Evolutionary conservation across 2,797 vertebrate genomes (phyloP).

Genomic region (Mormyrus hasselquistii): DNA sequence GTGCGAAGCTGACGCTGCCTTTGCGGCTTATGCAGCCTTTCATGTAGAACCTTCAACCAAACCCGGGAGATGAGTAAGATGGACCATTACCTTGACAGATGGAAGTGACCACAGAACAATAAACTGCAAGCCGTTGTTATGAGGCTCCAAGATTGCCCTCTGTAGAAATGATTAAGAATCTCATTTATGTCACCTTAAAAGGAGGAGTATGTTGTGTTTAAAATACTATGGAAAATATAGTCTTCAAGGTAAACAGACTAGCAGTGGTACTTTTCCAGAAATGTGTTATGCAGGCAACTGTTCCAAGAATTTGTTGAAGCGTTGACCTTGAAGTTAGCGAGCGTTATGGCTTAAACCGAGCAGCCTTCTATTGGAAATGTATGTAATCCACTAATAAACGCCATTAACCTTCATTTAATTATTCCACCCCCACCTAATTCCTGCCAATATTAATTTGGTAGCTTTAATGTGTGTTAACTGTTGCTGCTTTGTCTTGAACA

Average conservation of each 20-base stretch:
- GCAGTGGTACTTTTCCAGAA: neutral
- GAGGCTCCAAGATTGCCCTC: constrained; percentile 10
- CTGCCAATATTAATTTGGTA: neutral
- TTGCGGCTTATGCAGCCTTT: neutral
- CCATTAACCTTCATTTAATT: neutral
- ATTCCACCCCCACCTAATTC: neutral
- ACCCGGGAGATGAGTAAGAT: constrained; percentile 9
- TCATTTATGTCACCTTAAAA: neutral
- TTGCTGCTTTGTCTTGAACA: neutral
- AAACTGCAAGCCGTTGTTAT: neutral
- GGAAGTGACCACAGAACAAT: constrained; percentile 12
- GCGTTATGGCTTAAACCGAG: neutral
- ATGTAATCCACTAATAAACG: neutral
- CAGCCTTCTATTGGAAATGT: neutral
- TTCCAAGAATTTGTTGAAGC: neutral
- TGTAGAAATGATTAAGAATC: constrained; percentile 8
- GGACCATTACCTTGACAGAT: constrained; percentile 18
- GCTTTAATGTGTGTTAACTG: neutral
- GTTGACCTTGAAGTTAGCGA: neutral
- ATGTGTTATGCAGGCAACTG: neutral
- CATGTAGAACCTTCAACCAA: constrained; percentile 1
- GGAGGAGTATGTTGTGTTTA: neutral
- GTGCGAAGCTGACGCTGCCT: neutral
- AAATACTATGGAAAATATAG: neutral
- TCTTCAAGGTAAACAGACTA: neutral